Base-by-base conservation (phyloP, 1,140 invertebrate genomes). In the Ostrea edulis region DNA sequence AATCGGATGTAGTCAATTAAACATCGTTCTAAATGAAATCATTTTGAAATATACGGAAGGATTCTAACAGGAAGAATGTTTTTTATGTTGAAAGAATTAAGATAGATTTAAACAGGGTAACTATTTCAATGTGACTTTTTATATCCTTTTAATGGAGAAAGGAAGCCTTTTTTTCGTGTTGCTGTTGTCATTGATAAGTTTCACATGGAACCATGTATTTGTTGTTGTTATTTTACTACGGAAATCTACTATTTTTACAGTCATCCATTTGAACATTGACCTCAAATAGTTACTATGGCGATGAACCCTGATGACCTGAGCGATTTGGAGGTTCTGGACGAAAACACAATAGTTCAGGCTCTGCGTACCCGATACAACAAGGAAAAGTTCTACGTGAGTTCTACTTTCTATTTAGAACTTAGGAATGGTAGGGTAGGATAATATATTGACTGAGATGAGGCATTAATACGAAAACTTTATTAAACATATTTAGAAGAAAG, bases 221-320 rank as follows among this genome's bases (percentile, higher is more conserved):
- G 20, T 20, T 20, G 0, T n/a, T 20, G 1, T 62, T 5, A 62
- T 62, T 62, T 44, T 1, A n/a, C 20, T 20, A 62, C 20, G 55
- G 14, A 62, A 20, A 20, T 62, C n/a, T 62, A n/a, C 14, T 77
- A 29, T 35, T 68, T 25, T 77, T 77, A 29, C 29, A 77, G 68
- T 77, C 68, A 77, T 29, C 22, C 22, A 25, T 77, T 77, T 77
- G 58, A 35, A 35, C 68, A 22, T 77, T 77, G 68, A 77, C 68
- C 68, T 77, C 25, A 9, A 77, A 8, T 77, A 77, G 68, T 77
- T 77, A 58, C 77, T 81, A 87, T 52, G 68, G 22, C 68, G 29
- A 92, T 90, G 89, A 89, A 89, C 65, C 89, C 88, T 11, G 91
- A 92, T 53, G 92, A 92, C 53, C 82, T 92, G 20, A 91, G 90